Evolutionary conservation across 2,888 invertebrate genomes (phyloP).

Genomic region (Chirona hameri): DNA sequence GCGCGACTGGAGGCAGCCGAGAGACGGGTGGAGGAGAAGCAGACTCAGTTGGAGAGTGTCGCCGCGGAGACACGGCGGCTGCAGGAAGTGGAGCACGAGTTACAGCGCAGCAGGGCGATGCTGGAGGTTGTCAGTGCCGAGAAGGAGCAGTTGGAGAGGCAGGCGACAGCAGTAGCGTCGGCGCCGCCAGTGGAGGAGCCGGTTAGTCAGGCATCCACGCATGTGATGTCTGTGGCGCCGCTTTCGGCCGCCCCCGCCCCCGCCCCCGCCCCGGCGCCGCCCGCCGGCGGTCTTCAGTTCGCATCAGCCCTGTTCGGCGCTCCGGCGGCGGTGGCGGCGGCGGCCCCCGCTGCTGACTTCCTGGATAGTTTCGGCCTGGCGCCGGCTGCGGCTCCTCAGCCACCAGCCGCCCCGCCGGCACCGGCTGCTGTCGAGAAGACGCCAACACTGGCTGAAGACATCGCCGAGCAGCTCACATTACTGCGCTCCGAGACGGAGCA

Average conservation of each 20-base stretch:
- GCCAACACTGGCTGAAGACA: not conserved
- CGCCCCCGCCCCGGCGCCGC: not conserved
- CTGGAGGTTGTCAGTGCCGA: not conserved
- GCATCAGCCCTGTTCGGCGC: not conserved
- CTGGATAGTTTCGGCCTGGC: not conserved
- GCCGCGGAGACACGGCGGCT: not conserved
- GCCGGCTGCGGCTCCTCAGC: not conserved
- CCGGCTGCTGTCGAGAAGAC: not conserved
- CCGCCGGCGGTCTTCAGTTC: not conserved
- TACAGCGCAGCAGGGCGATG: not conserved
- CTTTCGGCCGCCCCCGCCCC: not conserved
- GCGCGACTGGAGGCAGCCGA: not conserved
- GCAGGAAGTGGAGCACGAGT: not conserved
- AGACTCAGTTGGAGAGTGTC: not conserved
- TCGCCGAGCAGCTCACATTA: not conserved
- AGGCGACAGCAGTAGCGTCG: not conserved
- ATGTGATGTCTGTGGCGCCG: not conserved
- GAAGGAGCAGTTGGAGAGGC: not conserved
- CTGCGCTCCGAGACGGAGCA: constrained; percentile 1
- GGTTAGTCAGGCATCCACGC: not conserved
- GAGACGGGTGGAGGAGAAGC: no score
- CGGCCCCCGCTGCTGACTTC: not conserved
- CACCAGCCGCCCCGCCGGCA: not conserved
- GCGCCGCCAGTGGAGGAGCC: not conserved
- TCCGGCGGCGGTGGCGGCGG: not conserved